phyloP scores from a whole-genome alignment of 2,888 invertebrate species.

The Blomia tropicalis region DNA sequence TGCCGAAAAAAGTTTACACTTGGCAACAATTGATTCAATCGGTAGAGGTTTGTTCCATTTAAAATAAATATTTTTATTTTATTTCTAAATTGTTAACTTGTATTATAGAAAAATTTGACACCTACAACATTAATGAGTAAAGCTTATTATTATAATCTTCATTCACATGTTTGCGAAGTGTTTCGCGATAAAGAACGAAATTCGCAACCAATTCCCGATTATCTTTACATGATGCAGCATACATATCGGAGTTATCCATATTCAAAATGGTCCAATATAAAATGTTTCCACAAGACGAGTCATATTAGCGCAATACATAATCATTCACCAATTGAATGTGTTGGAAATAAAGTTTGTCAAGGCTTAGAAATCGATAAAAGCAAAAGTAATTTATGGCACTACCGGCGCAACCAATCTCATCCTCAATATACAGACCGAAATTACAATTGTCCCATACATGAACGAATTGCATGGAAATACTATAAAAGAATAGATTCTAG shows the following conservation, averaged over 20 bases:
- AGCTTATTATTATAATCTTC: neutral
- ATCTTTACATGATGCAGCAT: conserved; percentile 10
- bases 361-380: neutral
- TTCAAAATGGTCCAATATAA: neutral
- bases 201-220: neutral
- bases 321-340: conserved; percentile 14
- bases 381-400: neutral
- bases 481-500: neutral
- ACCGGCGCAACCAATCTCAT: neutral
- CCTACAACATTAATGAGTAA: too few species aligned
- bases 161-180: conserved; percentile 7
- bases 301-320: neutral
- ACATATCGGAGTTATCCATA: neutral
- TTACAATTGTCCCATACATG: neutral
- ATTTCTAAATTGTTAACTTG: neutral
- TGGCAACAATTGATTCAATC: conserved; percentile 7
- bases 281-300: conserved; percentile 7
- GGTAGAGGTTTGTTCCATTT: neutral
- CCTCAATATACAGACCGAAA: neutral
- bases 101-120: neutral
- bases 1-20: neutral
- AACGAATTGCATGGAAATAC: neutral
- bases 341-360: neutral
- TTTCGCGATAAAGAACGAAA: neutral
- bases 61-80: neutral